phyloP scores from a whole-genome alignment of 1,140 invertebrate species.

The Drosophila truncata region DNA sequence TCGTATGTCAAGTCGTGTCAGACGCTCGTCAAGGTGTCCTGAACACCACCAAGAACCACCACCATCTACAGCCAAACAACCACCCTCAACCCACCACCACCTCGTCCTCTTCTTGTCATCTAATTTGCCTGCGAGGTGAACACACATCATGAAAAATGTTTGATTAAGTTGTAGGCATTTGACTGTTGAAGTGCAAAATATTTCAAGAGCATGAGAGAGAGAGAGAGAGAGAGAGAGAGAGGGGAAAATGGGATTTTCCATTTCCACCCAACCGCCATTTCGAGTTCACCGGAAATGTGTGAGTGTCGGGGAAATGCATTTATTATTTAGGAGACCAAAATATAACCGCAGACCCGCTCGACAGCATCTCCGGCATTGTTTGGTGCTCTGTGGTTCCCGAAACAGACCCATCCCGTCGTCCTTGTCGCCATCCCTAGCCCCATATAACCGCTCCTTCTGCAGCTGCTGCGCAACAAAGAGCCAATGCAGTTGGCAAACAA shows the following conservation, averaged over 20 bases:
- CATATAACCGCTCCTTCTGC: background rate
- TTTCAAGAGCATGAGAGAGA: constrained; percentile 21
- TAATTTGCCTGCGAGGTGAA: constrained; percentile 74
- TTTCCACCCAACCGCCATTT: constrained; percentile 6
- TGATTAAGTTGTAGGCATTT: constrained; percentile 77
- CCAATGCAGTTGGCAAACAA: constrained; percentile 74
- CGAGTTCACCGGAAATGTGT: constrained; percentile 24
- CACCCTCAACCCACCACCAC: background rate
- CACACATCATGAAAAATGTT: constrained; percentile 45
- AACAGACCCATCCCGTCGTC: constrained; percentile 3
- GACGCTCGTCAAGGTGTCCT: constrained; percentile 59
- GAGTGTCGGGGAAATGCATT: constrained; percentile 50
- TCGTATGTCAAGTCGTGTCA: constrained; percentile 81
- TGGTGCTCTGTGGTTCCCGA: constrained; percentile 19
- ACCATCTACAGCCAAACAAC: background rate
- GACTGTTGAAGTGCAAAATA: constrained; percentile 54
- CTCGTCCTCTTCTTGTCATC: constrained; percentile 50
- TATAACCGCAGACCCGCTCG: constrained; percentile 46
- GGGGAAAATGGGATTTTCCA: constrained; percentile 22
- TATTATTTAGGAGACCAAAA: constrained; percentile 71
- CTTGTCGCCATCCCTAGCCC: background rate
- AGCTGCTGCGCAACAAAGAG: constrained; percentile 58
- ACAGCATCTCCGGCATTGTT: constrained; percentile 50
- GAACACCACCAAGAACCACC: background rate
- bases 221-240: background rate